Evolutionary conservation across 2,113 vertebrate species (phyloP).

Genomic region (Gymnocephalus cernua): DNA sequence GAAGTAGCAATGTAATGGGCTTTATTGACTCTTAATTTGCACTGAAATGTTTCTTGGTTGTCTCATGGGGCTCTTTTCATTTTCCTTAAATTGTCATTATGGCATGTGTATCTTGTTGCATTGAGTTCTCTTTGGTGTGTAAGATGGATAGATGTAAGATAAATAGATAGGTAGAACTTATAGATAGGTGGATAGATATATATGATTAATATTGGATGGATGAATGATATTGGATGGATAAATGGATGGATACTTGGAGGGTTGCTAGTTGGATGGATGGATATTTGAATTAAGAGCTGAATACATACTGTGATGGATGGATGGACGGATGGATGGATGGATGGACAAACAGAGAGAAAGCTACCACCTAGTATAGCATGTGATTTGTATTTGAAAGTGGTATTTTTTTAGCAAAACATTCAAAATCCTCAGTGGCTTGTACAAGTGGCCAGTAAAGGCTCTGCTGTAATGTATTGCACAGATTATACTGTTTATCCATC

Average conservation of each 20-base stretch:
- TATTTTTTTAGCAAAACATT: conserved; percentile 12
- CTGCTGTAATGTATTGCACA: neutral
- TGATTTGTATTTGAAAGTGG: neutral
- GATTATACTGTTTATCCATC: no score
- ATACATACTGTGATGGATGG: neutral
- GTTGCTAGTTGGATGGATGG: neutral
- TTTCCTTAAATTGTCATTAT: conserved; percentile 56
- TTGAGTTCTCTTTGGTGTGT: neutral
- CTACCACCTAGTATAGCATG: neutral
- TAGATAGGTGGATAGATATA: neutral
- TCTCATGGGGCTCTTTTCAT: conserved; percentile 47
- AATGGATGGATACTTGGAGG: neutral
- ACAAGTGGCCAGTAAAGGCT: neutral
- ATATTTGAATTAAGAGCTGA: conserved; percentile 1
- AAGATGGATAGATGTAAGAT: neutral
- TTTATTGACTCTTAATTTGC: conserved; percentile 70
- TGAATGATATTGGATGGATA: neutral
- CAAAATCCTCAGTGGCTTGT: neutral
- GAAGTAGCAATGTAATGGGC: conserved; percentile 52
- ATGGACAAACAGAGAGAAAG: neutral
- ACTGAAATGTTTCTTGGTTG: conserved; percentile 45
- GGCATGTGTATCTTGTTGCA: conserved; percentile 27
- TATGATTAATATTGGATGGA: no score
- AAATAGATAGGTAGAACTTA: neutral
- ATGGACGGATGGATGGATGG: conserved; percentile 7